These are phyloP conservation scores for Peromyscus leucopus DNA, from an alignment of 2,113 vertebrate species.

Conservation along the genomic window DNA sequence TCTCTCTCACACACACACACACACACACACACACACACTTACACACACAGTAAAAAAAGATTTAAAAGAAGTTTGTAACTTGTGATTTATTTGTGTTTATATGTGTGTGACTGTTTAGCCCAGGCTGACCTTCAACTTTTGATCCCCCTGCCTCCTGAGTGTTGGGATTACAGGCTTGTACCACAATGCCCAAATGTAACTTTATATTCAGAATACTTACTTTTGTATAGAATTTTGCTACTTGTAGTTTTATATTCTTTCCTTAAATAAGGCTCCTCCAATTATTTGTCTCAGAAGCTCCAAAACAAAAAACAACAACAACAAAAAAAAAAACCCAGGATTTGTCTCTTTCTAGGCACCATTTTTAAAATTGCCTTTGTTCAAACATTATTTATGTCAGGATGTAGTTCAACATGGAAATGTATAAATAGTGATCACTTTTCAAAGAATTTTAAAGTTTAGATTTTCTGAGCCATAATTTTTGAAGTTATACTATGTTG, in stretches of 20 bases:
- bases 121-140: not conserved
- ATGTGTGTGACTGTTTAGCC: not conserved
- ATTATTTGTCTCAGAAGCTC: conserved; percentile 47
- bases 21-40: too few species aligned
- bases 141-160: not conserved
- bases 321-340: not conserved
- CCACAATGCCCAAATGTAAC: not conserved
- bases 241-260: conserved; percentile 28
- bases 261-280: not conserved
- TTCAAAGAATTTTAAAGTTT: conserved; percentile 45
- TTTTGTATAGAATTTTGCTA: conserved; percentile 56
- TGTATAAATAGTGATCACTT: conserved; percentile 33
- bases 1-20: not conserved
- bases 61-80: not conserved
- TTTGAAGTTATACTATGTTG: conserved; percentile 12
- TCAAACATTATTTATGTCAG: conserved; percentile 37
- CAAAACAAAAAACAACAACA: not conserved
- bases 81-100: not conserved
- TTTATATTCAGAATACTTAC: conserved; percentile 24
- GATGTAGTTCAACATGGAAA: conserved; percentile 10
- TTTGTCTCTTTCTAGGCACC: conserved; percentile 51
- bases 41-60: not conserved
- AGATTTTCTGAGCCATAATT: conserved; percentile 62
- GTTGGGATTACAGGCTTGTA: not conserved
- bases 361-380: conserved; percentile 44